These are phyloP conservation scores for Neocrepidodera transversa DNA, from an alignment of 2,888 invertebrate genomes.

Conservation along the genomic window DNA sequence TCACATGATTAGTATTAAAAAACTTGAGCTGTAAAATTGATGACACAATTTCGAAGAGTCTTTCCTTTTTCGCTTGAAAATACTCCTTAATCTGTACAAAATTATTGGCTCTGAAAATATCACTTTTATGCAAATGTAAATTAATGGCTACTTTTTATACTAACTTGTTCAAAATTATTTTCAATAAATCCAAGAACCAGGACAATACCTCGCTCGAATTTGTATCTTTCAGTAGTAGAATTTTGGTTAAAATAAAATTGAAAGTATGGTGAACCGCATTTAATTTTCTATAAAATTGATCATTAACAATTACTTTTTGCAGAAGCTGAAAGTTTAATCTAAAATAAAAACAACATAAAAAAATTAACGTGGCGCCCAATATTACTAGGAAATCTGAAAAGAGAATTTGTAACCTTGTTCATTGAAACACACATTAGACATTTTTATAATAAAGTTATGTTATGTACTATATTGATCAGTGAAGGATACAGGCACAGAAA, in stretches of 20 bases:
- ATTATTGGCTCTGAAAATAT: conserved; percentile 22
- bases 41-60: conserved; percentile 30
- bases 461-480: too few species aligned
- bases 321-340: conserved; percentile 31
- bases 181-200: conserved; percentile 31
- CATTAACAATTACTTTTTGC: conserved; percentile 29
- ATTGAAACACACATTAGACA: too few species aligned
- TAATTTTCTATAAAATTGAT: conserved; percentile 33
- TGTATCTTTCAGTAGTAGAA: conserved; percentile 27
- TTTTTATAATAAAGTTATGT: too few species aligned
- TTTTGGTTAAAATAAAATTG: conserved; percentile 32
- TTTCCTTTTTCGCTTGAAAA: conserved; percentile 22
- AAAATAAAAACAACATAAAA: conserved; percentile 14
- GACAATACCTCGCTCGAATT: conserved; percentile 27
- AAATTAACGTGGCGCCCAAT: too few species aligned
- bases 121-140: too few species aligned
- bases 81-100: conserved; percentile 3
- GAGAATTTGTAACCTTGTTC: too few species aligned
- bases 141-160: conserved; percentile 4
- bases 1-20: conserved; percentile 28
- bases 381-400: too few species aligned
- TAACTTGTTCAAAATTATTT: conserved; percentile 33
- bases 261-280: conserved; percentile 26
- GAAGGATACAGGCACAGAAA: too few species aligned
- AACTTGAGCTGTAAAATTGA: conserved; percentile 27